Base-by-base conservation (phyloP, 53 echinoderm and acorn worm genomes). In the Apostichopus leukothele region DNA sequence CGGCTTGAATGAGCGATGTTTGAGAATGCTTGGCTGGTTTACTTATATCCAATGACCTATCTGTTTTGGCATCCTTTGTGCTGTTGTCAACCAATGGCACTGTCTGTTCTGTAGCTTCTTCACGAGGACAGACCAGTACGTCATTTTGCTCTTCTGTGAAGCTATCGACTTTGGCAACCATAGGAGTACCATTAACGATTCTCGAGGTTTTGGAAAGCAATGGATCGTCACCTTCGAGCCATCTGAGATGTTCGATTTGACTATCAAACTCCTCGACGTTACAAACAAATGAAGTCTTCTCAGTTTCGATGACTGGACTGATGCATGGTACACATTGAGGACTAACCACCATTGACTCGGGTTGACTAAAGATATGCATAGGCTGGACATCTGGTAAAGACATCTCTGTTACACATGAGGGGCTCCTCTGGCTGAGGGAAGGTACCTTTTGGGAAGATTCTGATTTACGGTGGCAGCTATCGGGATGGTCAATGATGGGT, bases 361-460 rank as follows among this genome's bases (percentile, higher is more conserved):
- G 18, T 71, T 71, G n/a, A 71, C n/a, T n/a, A 5, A 19, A 71
- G n/a, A 71, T 71, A n/a, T 81, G 18, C 7, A 19, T 9, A 5
- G 60, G 1, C 5, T 55, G 14, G 19, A 7, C 18, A 55, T 81
- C 81, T 81, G 19, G 81, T 54, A 57, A 81, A 54, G 59, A 55
- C 8, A 25, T 22, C 55, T 81, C 53, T 81, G 20, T 53, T 1
- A 52, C 55, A 81, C 22, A 51, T 18, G 81, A 21, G 51, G 55
- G 81, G n/a, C 23, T 55, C 54, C 55, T 51, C 51, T 81, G 81
- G 10, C 81, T 81, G 81, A 20, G n/a, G 7, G 57, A 81, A 50
- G 81, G 81, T 11, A 81, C 81, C 8, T 16, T 57, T 1, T 54
- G 55, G 5, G 6, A 14, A n/a, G 18, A 18, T 13, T 71, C 20